Percentiles rank a stretch among this genome's conserved stretches.
Evolutionary conservation across 2,888 invertebrate genomes (phyloP).

Genomic region (Frankliniella fusca): DNA sequence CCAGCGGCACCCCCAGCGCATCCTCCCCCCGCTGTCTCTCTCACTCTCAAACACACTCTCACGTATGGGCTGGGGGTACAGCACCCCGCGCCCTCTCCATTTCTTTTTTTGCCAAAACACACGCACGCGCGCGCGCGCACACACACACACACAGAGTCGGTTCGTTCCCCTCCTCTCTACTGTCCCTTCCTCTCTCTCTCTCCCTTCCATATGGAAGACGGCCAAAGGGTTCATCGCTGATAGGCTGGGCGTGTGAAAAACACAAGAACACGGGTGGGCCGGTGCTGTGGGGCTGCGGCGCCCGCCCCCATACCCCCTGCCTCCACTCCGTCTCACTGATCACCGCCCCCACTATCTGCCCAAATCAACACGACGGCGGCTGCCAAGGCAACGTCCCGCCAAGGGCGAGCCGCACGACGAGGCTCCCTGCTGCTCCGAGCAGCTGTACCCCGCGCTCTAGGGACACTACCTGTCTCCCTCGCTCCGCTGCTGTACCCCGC

Average conservation of each 20-base stretch:
- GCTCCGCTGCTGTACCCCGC: no score
- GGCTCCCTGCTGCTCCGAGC: no score
- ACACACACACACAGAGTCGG: neutral
- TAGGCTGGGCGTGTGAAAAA: constrained; percentile 13
- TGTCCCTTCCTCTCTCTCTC: neutral
- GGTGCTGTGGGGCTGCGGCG: neutral
- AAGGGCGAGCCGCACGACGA: neutral
- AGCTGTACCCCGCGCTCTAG: neutral
- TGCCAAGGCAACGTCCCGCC: neutral
- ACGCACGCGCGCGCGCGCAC: neutral
- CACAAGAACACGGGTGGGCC: constrained; percentile 2
- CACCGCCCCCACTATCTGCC: neutral
- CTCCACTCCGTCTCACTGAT: neutral
- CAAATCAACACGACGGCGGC: neutral
- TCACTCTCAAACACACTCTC: neutral
- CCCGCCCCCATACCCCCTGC: neutral
- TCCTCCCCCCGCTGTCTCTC: neutral
- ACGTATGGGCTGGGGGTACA: no score
- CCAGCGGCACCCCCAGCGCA: neutral
- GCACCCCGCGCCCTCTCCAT: neutral
- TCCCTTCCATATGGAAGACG: constrained; percentile 15
- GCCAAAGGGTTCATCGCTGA: constrained; percentile 18
- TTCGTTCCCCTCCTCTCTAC: neutral
- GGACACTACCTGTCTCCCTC: no score
- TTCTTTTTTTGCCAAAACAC: neutral